A percentile compares a stretch with the other conserved stretches of the same genome.
phyloP scores from a whole-genome alignment of 2,888 invertebrate species.

The Chironomus tentans region DNA sequence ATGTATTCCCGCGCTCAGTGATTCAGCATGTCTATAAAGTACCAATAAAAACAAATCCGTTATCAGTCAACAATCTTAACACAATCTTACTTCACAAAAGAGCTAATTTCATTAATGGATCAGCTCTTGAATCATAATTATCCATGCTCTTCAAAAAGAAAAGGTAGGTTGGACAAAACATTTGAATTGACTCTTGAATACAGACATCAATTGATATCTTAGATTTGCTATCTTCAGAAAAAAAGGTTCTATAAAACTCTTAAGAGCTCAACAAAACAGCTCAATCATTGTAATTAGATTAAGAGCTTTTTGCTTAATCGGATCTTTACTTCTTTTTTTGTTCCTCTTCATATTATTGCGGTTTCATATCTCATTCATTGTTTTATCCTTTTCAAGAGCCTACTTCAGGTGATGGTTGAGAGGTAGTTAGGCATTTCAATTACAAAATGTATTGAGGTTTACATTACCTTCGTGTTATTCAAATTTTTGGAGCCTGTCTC shows the following conservation, averaged over 20 bases:
- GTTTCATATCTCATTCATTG: no score
- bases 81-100: neutral
- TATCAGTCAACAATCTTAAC: conserved; percentile 2
- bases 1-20: neutral
- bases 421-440: no score
- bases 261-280: neutral
- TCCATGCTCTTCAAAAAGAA: conserved; percentile 1
- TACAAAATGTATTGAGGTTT: no score
- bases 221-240: conserved; percentile 1
- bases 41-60: conserved; percentile 5
- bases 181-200: neutral
- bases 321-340: no score
- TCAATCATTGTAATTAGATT: conserved; percentile 15
- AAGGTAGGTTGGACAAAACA: no score
- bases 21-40: neutral
- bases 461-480: no score
- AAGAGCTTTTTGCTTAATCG: neutral
- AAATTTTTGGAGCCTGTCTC: no score
- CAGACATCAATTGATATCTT: neutral
- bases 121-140: conserved; percentile 2
- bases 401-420: no score
- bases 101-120: conserved; percentile 27
- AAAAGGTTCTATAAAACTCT: neutral
- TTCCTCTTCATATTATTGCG: no score
- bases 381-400: no score